Percentiles rank a stretch among this genome's conserved stretches.
Conservation (phyloP, 2,113 vertebrate species). For the Urocitellus parryii region DNA sequence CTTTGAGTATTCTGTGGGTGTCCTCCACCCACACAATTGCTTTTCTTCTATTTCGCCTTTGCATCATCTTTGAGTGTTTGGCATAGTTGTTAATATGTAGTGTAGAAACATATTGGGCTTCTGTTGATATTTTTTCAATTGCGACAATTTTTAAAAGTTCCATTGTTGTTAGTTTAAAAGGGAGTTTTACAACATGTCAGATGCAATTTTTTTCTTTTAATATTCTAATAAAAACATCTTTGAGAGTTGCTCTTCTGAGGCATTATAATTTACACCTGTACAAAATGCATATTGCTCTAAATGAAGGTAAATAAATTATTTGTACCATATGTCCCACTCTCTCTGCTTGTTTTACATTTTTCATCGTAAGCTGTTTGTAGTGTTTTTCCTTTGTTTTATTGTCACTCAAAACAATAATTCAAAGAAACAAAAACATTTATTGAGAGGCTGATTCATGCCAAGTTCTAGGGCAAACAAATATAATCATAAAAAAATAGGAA, state of each 20-base stretch:
- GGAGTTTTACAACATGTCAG: slow-evolving; percentile 45
- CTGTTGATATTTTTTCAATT: slow-evolving; percentile 16
- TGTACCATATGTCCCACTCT: slow-evolving; percentile 22
- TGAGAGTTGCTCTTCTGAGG: slow-evolving; percentile 30
- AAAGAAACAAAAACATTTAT: not conserved
- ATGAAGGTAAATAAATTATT: slow-evolving; percentile 61
- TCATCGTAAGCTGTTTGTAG: not conserved
- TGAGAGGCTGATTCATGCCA: not conserved
- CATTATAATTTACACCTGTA: slow-evolving; percentile 58
- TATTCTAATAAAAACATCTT: slow-evolving; percentile 66
- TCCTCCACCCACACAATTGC: not conserved
- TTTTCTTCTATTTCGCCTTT: not conserved
- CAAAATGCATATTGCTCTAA: slow-evolving; percentile 52
- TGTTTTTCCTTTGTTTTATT: slow-evolving; percentile 22
- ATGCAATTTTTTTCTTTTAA: slow-evolving; percentile 61
- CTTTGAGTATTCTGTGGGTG: not conserved
- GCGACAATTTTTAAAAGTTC: not conserved
- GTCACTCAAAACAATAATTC: slow-evolving; percentile 48
- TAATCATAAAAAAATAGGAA: not conserved
- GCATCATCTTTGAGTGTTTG: not conserved
- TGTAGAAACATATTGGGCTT: not conserved
- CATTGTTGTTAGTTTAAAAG: slow-evolving; percentile 24
- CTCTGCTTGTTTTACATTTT: slow-evolving; percentile 8
- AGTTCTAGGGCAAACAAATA: slow-evolving; percentile 6
- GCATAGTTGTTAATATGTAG: not conserved